A percentile compares a stretch with the other conserved stretches of the same genome.
Evolutionary conservation across 1,140 invertebrate species (phyloP).

Genomic region (Drosophila asahinai): DNA sequence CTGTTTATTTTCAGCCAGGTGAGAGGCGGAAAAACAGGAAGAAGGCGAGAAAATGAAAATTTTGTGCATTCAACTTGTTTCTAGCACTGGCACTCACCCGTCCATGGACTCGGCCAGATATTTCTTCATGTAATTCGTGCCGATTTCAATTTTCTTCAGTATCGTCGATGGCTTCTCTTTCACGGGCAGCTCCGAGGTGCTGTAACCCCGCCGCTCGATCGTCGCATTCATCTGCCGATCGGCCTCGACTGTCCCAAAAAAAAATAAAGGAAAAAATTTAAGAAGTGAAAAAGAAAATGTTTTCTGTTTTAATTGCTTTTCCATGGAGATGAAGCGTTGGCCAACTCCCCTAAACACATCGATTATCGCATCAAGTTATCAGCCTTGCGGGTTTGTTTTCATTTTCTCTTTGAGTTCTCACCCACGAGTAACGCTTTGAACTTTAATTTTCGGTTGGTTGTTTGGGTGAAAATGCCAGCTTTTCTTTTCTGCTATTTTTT

Average conservation of each 20-base stretch:
- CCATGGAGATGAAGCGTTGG: constrained; percentile 28
- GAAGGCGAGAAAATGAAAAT: constrained; percentile 25
- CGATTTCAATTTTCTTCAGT: constrained; percentile 84
- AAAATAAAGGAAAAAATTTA: neutral
- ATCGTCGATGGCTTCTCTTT: constrained; percentile 82
- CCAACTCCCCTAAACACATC: constrained; percentile 16
- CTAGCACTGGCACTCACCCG: constrained; percentile 61
- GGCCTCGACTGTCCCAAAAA: constrained; percentile 70
- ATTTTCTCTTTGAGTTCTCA: constrained; percentile 10
- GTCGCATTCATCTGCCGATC: constrained; percentile 81
- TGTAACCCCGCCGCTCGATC: constrained; percentile 78
- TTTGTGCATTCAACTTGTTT: constrained; percentile 38
- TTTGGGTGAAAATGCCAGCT: constrained; percentile 15
- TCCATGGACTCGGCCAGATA: constrained; percentile 82
- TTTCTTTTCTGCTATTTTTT: constrained; percentile 3
- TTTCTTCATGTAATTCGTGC: constrained; percentile 82
- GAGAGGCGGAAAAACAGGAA: constrained; percentile 2
- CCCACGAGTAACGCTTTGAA: constrained; percentile 22
- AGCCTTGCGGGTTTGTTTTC: constrained; percentile 1
- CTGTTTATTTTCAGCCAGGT: constrained; percentile 38
- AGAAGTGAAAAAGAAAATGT: constrained; percentile 7
- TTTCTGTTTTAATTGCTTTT: constrained; percentile 55
- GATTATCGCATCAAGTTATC: constrained; percentile 29
- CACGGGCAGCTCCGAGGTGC: constrained; percentile 67
- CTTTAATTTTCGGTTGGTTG: constrained; percentile 8